Conservation (phyloP, 2,113 vertebrate genomes). For the Callospermophilus lateralis region DNA sequence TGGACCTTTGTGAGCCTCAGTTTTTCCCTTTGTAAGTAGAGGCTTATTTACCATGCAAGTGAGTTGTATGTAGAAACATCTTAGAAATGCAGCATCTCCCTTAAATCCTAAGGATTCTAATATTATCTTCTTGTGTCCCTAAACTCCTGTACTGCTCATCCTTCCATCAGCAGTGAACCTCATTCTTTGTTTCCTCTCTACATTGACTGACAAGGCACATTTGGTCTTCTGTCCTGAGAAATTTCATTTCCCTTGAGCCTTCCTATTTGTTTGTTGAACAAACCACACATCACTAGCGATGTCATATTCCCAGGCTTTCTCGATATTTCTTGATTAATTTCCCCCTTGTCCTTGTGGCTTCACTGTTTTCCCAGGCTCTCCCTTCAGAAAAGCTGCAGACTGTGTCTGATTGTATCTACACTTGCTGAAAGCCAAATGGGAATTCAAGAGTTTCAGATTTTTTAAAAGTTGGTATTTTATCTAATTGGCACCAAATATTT, state of each 20-base stretch:
- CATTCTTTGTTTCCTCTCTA: constrained; percentile 24
- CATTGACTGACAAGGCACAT: constrained; percentile 46
- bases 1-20: not conserved
- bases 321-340: constrained; percentile 64
- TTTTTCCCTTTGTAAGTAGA: constrained; percentile 45
- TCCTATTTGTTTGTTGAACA: constrained; percentile 71
- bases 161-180: constrained; percentile 55
- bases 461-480: constrained; percentile 32
- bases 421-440: constrained; percentile 53
- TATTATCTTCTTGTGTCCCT: not conserved
- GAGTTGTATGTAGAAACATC: not conserved
- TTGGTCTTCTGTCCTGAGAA: constrained; percentile 58
- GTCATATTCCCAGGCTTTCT: constrained; percentile 69
- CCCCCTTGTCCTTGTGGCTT: constrained; percentile 30
- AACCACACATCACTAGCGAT: constrained; percentile 59
- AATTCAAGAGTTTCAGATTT: constrained; percentile 20
- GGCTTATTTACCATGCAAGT: not conserved
- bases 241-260: constrained; percentile 71
- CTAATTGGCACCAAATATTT: constrained; percentile 58
- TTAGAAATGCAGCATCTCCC: constrained; percentile 10
- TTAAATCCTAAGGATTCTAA: not conserved
- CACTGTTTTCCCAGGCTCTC: constrained; percentile 23
- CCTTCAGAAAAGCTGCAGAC: constrained; percentile 38
- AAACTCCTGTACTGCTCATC: not conserved
- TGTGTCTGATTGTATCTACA: constrained; percentile 47